These are phyloP conservation scores for Megamerina dolium DNA, from an alignment of 2,888 invertebrate genomes.

Conservation along the genomic window DNA sequence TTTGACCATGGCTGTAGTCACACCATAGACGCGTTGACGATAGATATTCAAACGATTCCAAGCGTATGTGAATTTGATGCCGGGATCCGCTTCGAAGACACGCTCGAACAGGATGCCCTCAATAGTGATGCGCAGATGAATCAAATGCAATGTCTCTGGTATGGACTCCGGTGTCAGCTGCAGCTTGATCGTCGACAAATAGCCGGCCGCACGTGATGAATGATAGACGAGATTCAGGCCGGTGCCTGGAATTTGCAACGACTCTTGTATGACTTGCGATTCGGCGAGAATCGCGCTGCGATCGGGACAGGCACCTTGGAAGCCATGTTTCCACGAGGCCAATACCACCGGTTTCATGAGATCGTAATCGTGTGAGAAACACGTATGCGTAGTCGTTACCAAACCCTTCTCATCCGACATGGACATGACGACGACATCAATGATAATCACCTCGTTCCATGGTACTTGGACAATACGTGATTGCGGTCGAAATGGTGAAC, in stretches of 20 bases:
- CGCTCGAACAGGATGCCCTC: slow-evolving; percentile 92
- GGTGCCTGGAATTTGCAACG: slow-evolving; percentile 88
- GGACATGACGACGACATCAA: slow-evolving; percentile 78
- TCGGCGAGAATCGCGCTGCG: slow-evolving; percentile 85
- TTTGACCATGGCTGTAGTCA: slow-evolving; percentile 88
- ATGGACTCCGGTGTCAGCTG: slow-evolving; percentile 83
- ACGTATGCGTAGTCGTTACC: slow-evolving; percentile 64
- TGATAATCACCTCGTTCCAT: slow-evolving; percentile 97
- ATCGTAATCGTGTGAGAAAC: slow-evolving; percentile 84
- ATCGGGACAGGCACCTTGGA: slow-evolving; percentile 91
- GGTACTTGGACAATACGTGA: slow-evolving; percentile 87
- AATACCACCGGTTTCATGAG: slow-evolving; percentile 88
- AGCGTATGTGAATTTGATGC: slow-evolving; percentile 93
- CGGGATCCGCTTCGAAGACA: slow-evolving; percentile 91
- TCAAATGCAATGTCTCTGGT: slow-evolving; percentile 73
- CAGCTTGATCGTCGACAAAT: slow-evolving; percentile 84
- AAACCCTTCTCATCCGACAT: slow-evolving; percentile 72
- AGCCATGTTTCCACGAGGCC: slow-evolving; percentile 92
- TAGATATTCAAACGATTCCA: slow-evolving; percentile 97
- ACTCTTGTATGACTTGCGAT: slow-evolving; percentile 92
- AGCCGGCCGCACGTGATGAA: slow-evolving; percentile 89
- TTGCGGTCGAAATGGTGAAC: slow-evolving; percentile 83
- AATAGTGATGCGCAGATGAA: slow-evolving; percentile 86
- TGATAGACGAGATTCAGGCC: slow-evolving; percentile 94
- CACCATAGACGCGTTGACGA: slow-evolving; percentile 92